phyloP scores from a whole-genome alignment of 2,113 vertebrate species.

The Castor canadensis region DNA sequence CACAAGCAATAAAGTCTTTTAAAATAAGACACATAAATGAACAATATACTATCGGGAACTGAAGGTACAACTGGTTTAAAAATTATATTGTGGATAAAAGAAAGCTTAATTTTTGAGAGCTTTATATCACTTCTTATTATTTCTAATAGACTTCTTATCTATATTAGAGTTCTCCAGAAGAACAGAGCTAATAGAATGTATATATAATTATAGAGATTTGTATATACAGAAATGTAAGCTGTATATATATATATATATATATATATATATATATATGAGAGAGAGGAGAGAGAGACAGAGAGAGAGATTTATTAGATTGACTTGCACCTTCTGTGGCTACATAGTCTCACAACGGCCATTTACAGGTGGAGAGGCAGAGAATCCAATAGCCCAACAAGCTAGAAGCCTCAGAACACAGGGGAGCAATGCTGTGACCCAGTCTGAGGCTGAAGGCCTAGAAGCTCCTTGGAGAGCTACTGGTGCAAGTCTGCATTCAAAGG shows the following conservation, averaged over 20 bases:
- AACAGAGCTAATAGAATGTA: not conserved
- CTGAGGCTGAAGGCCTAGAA: not conserved
- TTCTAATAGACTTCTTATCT: slow-evolving; percentile 4
- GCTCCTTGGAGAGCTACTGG: not conserved
- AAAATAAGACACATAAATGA: not conserved
- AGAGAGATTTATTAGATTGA: not conserved
- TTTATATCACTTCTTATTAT: not conserved
- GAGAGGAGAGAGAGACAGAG: too few species aligned
- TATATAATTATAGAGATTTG: too few species aligned
- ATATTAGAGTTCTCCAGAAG: not conserved
- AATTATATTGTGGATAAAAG: not conserved
- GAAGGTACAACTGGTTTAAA: not conserved
- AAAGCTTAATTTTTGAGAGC: not conserved
- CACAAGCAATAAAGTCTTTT: not conserved
- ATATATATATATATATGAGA: too few species aligned
- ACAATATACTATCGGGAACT: not conserved
- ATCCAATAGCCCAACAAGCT: not conserved
- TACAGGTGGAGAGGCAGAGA: not conserved
- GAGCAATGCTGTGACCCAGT: not conserved
- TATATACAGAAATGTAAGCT: not conserved
- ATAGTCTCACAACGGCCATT: not conserved
- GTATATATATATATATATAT: not conserved
- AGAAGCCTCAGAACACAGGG: not conserved
- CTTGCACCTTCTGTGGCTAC: not conserved
- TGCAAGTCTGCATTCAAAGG: not conserved